These are phyloP conservation scores for Melangyna quadrimaculata DNA, from an alignment of 2,888 invertebrate species.

Conservation along the genomic window DNA sequence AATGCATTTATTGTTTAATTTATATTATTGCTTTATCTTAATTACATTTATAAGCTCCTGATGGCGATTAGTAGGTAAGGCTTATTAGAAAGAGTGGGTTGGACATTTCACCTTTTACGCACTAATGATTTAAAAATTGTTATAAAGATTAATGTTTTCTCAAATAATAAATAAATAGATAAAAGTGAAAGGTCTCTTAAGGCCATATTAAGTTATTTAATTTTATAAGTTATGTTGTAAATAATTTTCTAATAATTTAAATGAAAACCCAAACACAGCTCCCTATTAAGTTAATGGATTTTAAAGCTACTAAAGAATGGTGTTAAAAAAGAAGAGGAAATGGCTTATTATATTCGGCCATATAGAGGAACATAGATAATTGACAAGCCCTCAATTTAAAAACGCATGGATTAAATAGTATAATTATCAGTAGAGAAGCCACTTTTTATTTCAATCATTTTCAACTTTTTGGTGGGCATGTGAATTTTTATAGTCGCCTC, in stretches of 20 bases:
- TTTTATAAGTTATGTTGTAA: background rate
- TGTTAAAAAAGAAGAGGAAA: background rate
- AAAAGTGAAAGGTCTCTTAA: constrained; percentile 18
- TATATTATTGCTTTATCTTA: constrained; percentile 9
- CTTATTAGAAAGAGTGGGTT: background rate
- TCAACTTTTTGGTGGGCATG: background rate
- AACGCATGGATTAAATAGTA: background rate
- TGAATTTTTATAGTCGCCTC: background rate
- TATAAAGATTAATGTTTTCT: constrained; percentile 1
- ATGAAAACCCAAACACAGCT: background rate
- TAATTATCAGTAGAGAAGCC: background rate
- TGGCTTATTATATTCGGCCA: background rate
- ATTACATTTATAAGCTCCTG: constrained; percentile 16
- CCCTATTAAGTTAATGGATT: background rate
- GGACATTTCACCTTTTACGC: constrained; percentile 1
- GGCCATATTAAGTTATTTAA: background rate
- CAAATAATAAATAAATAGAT: background rate
- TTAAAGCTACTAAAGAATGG: background rate
- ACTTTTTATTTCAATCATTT: background rate
- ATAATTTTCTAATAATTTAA: background rate
- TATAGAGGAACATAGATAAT: background rate
- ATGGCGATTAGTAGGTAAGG: background rate
- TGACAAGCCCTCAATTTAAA: background rate
- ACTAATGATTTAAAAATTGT: constrained; percentile 6
- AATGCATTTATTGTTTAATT: constrained; percentile 20